Evolutionary conservation across 2,888 invertebrate genomes (phyloP).

Genomic region (Ophion costatus): DNA sequence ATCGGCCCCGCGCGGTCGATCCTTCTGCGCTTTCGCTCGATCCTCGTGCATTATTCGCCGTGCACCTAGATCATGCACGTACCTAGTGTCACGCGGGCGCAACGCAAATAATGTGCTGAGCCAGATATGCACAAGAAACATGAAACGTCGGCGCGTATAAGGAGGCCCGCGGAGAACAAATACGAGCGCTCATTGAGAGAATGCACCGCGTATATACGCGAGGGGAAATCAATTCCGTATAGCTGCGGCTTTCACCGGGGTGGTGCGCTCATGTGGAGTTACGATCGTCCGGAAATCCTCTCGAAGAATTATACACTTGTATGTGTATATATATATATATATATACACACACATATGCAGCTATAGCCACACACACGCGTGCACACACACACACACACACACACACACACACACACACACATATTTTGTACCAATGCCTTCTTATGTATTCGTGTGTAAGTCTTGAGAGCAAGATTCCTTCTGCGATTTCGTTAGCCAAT

Average conservation of each 20-base stretch:
- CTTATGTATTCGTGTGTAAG: conserved; percentile 25
- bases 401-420: no score
- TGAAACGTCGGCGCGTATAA: conserved; percentile 43
- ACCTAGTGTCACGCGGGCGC: conserved; percentile 9
- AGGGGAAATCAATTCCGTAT: conserved; percentile 77
- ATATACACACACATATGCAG: no score
- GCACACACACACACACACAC: no score
- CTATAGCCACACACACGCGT: no score
- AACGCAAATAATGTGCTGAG: neutral
- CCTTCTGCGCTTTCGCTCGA: neutral
- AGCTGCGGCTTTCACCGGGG: conserved; percentile 75
- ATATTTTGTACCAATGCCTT: neutral
- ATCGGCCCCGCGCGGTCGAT: neutral
- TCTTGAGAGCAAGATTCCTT: conserved; percentile 63
- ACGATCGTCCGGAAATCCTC: conserved; percentile 75
- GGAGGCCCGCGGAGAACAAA: conserved; percentile 42
- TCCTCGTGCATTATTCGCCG: neutral
- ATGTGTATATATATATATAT: neutral
- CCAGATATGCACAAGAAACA: conserved; percentile 43
- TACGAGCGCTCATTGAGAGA: conserved; percentile 26
- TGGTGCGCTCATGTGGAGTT: conserved; percentile 62
- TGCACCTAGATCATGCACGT: neutral
- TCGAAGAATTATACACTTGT: conserved; percentile 49
- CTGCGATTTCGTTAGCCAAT: conserved; percentile 65
- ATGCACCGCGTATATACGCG: conserved; percentile 23